Evolutionary conservation across 2,888 invertebrate genomes (phyloP), one percentile per base, ranked within the genome.

Genomic region (Cerceris ruficornis): DNA sequence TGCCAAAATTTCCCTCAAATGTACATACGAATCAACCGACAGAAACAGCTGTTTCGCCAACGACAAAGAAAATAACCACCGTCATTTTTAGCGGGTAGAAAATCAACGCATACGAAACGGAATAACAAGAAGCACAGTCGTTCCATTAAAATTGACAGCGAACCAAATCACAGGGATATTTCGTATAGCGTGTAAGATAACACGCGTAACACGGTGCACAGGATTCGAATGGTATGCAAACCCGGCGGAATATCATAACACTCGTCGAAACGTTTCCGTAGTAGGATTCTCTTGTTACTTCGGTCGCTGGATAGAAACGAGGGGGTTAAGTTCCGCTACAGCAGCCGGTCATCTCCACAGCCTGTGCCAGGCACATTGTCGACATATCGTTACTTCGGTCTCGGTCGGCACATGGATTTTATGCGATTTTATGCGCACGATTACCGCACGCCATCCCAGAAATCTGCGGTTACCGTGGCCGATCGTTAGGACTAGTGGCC

Each of bases 341-440:
- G 57, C 65, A 66, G 69, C 77, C 54, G 82, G 77, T 58, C 73
- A 77, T 77, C 68, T 68, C 73, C 17, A 52, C 66, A 82, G 71
- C 41, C 69, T 78, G 74, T 58, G 77, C 67, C 72, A 68, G 64
- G 57, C 57, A 68, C 68, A 70, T 73, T 73, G 77, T 74, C 70
- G 67, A 76, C 69, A 60, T 77, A 54, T 60, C 69, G 76, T 81
- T 81, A 81, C 60, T 50, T 59, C 62, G 58, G 50, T 43, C 42
- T 61, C 15, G 62, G 80, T 60, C 69, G 66, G 39, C 72, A 62
- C 69, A 62, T 77, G 72, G 77, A 75, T 81, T 77, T 81, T 83
- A 81, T 80, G 72, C 64, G 75, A 89, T 86, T 89, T 89, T 87
- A 88, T 87, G 81, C 75, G 84, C 76, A 80, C 88, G 86, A 88